A percentile compares a stretch with the other conserved stretches of the same genome.
phyloP scores from a whole-genome alignment of 2,113 vertebrate species.

The Ameiurus melas region DNA sequence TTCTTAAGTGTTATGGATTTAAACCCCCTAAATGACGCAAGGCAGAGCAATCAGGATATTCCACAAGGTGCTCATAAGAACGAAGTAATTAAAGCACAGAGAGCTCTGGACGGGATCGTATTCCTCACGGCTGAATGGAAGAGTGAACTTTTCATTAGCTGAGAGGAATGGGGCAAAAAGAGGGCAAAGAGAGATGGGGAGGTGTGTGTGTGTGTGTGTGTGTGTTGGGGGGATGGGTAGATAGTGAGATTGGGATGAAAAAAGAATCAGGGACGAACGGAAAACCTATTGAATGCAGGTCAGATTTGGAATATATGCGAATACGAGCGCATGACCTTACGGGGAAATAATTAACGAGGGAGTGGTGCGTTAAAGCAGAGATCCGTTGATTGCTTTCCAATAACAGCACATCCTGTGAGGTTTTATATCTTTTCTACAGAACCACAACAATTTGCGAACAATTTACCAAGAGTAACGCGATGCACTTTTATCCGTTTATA shows the following conservation, averaged over 20 bases:
- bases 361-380: not conserved
- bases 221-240: not conserved
- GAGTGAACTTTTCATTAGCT: slow-evolving; percentile 59
- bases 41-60: slow-evolving; percentile 20
- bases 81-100: slow-evolving; percentile 42
- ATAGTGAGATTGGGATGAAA: not conserved
- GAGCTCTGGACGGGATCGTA: slow-evolving; percentile 47
- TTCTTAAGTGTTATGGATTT: slow-evolving; percentile 19
- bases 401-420: not conserved
- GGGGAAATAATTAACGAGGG: not conserved
- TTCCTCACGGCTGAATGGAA: slow-evolving; percentile 61
- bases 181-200: slow-evolving; percentile 6
- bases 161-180: slow-evolving; percentile 49
- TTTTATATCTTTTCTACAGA: not conserved
- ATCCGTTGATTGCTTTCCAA: not conserved
- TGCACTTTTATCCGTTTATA: not conserved
- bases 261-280: not conserved
- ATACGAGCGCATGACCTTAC: not conserved
- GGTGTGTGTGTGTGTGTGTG: not conserved
- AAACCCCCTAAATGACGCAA: slow-evolving; percentile 6
- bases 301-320: not conserved
- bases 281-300: too few species aligned
- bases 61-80: slow-evolving; percentile 49
- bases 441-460: not conserved
- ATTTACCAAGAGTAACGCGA: not conserved